Conservation (phyloP, 2,888 invertebrate genomes). For the Uloborus plumipes region DNA sequence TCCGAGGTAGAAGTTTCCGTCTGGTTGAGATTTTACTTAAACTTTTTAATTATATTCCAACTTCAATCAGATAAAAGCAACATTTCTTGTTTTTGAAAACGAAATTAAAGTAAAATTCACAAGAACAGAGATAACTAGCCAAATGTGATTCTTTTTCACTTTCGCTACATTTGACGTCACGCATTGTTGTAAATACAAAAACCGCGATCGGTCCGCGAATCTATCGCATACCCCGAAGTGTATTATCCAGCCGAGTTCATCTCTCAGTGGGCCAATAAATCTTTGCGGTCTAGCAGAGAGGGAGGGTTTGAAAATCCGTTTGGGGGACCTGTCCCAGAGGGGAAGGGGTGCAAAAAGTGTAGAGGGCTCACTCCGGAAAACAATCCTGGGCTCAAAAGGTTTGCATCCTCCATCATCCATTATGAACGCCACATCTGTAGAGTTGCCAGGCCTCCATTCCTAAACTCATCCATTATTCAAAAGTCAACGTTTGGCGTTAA, state of each 20-base stretch:
- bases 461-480: constrained; percentile 48
- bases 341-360: constrained; percentile 42
- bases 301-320: constrained; percentile 22
- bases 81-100: no score
- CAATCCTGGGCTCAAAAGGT: constrained; percentile 49
- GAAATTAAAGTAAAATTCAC: no score
- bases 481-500: constrained; percentile 33
- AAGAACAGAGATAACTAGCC: constrained; percentile 7
- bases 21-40: no score
- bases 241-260: background rate
- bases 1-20: no score
- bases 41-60: no score
- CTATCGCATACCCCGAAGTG: no score
- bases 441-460: constrained; percentile 32
- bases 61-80: no score
- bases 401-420: constrained; percentile 56
- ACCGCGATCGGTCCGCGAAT: constrained; percentile 19
- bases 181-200: constrained; percentile 26
- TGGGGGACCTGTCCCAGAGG: constrained; percentile 28
- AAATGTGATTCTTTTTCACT: constrained; percentile 3
- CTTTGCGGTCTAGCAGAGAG: constrained; percentile 48
- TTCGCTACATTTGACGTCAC: constrained; percentile 15
- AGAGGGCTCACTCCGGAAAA: constrained; percentile 33
- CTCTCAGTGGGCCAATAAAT: constrained; percentile 55
- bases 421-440: constrained; percentile 59